Percentiles rank a stretch among this genome's conserved stretches.
phyloP scores from a whole-genome alignment of 2,888 invertebrate species.

The Calephelis perditalis region DNA sequence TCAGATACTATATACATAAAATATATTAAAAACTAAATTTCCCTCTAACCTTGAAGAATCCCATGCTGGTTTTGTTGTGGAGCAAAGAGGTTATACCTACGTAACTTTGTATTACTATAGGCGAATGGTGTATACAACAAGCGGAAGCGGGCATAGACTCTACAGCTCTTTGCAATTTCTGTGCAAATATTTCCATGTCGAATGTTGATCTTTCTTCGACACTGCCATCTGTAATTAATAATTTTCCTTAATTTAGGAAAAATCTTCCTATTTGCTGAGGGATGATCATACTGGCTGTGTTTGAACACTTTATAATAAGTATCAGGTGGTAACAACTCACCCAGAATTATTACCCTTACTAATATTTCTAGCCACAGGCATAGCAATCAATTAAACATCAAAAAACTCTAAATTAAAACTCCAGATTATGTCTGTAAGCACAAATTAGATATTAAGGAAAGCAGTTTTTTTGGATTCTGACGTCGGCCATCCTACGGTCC shows the following conservation, averaged over 20 bases:
- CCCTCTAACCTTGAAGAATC: constrained; percentile 92
- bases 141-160: constrained; percentile 62
- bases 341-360: too few relatives aligned
- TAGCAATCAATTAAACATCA: too few relatives aligned
- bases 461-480: too few relatives aligned
- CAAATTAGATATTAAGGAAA: too few relatives aligned
- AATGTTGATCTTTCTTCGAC: constrained; percentile 67
- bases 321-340: too few relatives aligned
- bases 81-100: constrained; percentile 87
- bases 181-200: constrained; percentile 80
- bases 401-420: too few relatives aligned
- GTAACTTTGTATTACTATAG: constrained; percentile 89
- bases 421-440: too few relatives aligned
- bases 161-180: constrained; percentile 75
- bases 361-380: too few relatives aligned
- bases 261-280: background rate
- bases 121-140: constrained; percentile 80
- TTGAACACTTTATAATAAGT: too few relatives aligned
- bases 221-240: constrained; percentile 47
- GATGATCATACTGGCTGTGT: too few relatives aligned
- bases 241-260: background rate
- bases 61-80: constrained; percentile 89
- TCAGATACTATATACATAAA: background rate
- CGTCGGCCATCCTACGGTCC: too few relatives aligned
- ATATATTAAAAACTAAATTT: constrained; percentile 86